Conservation (phyloP, 35 echinoderm and acorn worm species). For the Stichopus chloronotus region DNA sequence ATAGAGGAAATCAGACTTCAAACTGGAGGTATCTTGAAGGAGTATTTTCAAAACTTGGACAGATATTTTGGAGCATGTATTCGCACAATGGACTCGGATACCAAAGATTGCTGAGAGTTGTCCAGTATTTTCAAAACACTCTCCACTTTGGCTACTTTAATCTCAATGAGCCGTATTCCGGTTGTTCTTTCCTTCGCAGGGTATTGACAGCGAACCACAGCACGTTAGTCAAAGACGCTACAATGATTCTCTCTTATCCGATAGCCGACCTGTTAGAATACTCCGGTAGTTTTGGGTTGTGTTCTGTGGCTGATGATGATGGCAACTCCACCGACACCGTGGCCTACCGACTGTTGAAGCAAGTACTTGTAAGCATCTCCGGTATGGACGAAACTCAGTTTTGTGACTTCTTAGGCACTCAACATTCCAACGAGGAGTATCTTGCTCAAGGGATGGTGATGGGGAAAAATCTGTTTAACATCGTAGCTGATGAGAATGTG, state of each 20-base stretch:
- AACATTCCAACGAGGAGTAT: conserved; percentile 15
- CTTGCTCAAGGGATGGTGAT: neutral
- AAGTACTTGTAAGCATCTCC: neutral
- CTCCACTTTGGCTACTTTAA: neutral
- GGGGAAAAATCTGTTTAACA: neutral
- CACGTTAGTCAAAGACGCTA: neutral
- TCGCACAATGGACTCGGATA: conserved; percentile 5
- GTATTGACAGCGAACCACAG: neutral
- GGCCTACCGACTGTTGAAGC: conserved; percentile 1
- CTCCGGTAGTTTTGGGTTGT: neutral
- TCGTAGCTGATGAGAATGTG: conserved; percentile 1
- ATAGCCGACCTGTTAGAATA: conserved; percentile 35
- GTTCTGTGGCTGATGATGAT: neutral
- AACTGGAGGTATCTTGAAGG: neutral
- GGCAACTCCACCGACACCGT: neutral
- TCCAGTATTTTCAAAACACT: neutral
- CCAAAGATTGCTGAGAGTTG: neutral
- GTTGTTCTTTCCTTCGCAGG: conserved; percentile 27
- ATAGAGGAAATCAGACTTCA: neutral
- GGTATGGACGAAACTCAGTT: neutral
- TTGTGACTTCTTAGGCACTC: neutral
- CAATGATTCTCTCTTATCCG: neutral
- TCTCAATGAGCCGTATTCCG: conserved; percentile 11
- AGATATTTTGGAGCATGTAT: conserved; percentile 17
- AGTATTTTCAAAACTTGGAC: neutral